Percentiles rank a stretch among this genome's conserved stretches.
These are phyloP conservation scores for Drepanosiphum platanoidis DNA, from an alignment of 2,888 invertebrate genomes.

Conservation along the genomic window DNA sequence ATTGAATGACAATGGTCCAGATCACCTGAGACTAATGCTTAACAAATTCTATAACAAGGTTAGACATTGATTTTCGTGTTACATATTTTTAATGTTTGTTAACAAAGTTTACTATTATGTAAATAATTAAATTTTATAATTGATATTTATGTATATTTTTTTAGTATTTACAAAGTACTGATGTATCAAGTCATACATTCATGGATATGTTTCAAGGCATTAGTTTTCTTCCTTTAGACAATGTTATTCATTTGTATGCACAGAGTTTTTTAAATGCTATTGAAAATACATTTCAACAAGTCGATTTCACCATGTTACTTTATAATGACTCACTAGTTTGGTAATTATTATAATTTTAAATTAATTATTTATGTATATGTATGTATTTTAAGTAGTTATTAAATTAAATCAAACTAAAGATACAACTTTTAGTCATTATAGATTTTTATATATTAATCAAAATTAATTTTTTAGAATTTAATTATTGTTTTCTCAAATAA, in stretches of 20 bases:
- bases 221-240: conserved; percentile 52
- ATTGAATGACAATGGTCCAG: conserved; percentile 46
- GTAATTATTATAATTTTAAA: conserved; percentile 14
- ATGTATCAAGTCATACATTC: conserved; percentile 53
- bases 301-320: conserved; percentile 52
- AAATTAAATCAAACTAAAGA: too few species aligned
- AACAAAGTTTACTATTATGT: not conserved
- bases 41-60: conserved; percentile 54
- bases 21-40: conserved; percentile 53
- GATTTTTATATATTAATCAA: not conserved
- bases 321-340: conserved; percentile 57
- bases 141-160: not conserved
- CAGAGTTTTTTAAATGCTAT: conserved; percentile 54
- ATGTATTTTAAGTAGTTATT: too few species aligned
- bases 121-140: not conserved
- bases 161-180: conserved; percentile 51
- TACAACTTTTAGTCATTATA: not conserved
- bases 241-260: conserved; percentile 43
- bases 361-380: not conserved
- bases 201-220: conserved; percentile 61
- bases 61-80: not conserved
- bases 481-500: not conserved
- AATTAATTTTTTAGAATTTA: not conserved
- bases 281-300: conserved; percentile 56
- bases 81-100: not conserved